These are phyloP conservation scores for Leucophenga montana DNA, from an alignment of 2,888 invertebrate genomes.

Conservation along the genomic window DNA sequence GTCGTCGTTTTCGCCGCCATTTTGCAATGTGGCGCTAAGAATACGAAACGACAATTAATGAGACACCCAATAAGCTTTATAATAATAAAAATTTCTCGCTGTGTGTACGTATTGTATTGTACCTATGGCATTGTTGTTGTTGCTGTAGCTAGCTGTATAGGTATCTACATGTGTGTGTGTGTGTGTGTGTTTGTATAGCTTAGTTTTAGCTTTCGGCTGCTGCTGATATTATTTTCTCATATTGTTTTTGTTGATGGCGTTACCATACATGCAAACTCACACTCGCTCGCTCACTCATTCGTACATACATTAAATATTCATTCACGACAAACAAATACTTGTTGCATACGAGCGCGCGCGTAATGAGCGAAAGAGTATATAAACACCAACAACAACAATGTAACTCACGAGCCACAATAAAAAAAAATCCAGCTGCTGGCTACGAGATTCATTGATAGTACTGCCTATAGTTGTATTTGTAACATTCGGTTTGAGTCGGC, in stretches of 20 bases:
- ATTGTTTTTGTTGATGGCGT: constrained; percentile 48
- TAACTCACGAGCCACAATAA: background rate
- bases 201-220: too few relatives aligned
- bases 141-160: constrained; percentile 13
- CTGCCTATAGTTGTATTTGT: background rate
- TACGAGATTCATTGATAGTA: constrained; percentile 23
- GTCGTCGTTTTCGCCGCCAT: constrained; percentile 6
- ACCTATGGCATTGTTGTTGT: constrained; percentile 19
- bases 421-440: background rate
- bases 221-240: constrained; percentile 10
- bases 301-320: constrained; percentile 11
- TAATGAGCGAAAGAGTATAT: background rate
- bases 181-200: background rate
- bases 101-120: constrained; percentile 43
- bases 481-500: too few relatives aligned
- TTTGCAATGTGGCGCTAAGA: constrained; percentile 10
- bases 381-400: too few relatives aligned
- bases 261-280: constrained; percentile 64
- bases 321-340: background rate
- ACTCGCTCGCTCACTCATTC: constrained; percentile 45
- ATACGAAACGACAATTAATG: background rate
- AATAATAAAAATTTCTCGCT: constrained; percentile 61
- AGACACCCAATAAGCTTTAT: constrained; percentile 45
- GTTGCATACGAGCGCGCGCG: too few relatives aligned
- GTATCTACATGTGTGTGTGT: constrained; percentile 13